Evolutionary conservation across 2,888 invertebrate genomes (phyloP).

Genomic region (Netelia fuscicornis): DNA sequence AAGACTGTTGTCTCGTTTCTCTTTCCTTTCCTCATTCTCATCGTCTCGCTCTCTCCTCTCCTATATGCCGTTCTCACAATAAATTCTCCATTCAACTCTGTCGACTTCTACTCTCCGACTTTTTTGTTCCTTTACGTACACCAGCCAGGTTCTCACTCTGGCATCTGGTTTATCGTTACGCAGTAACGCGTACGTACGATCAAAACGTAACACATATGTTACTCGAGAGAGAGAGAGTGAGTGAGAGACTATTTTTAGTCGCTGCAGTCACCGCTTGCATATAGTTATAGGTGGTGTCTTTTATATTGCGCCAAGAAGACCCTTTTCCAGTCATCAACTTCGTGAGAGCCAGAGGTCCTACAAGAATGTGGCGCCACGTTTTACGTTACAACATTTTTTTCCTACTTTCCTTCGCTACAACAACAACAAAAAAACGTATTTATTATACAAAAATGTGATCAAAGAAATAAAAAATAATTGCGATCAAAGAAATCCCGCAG

Average conservation of each 20-base stretch:
- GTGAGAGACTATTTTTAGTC: slow-evolving; percentile 62
- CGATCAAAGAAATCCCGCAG: no score
- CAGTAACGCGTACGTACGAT: slow-evolving; percentile 50
- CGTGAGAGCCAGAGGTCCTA: slow-evolving; percentile 29
- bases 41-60: slow-evolving; percentile 5
- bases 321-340: slow-evolving; percentile 21
- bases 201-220: slow-evolving; percentile 52
- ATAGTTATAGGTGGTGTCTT: slow-evolving; percentile 16
- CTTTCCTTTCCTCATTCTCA: slow-evolving; percentile 41
- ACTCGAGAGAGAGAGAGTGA: slow-evolving; percentile 42
- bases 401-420: background rate
- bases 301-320: slow-evolving; percentile 2
- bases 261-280: slow-evolving; percentile 22
- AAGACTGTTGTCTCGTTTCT: slow-evolving; percentile 7
- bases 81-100: slow-evolving; percentile 44
- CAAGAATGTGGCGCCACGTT: slow-evolving; percentile 1
- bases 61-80: slow-evolving; percentile 41
- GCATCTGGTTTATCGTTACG: slow-evolving; percentile 65
- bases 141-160: slow-evolving; percentile 28
- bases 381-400: background rate
- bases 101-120: slow-evolving; percentile 49
- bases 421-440: background rate
- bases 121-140: slow-evolving; percentile 22
- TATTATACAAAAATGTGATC: background rate
- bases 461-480: background rate